A percentile compares a stretch with the other conserved stretches of the same genome.
These are phyloP conservation scores for Samia ricini DNA, from an alignment of 1,140 invertebrate species.

Conservation along the genomic window DNA sequence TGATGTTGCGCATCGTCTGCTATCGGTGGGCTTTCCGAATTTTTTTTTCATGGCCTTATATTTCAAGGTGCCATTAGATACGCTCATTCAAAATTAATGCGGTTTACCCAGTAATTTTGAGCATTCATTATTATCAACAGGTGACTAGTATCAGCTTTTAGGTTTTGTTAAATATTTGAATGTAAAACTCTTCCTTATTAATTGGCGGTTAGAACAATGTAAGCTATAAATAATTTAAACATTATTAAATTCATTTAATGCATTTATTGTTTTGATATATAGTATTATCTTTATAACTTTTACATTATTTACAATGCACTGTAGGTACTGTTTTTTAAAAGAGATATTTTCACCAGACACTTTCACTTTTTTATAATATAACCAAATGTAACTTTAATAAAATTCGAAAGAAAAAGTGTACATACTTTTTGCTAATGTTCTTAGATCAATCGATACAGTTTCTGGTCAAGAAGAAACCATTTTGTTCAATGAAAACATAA, in stretches of 20 bases:
- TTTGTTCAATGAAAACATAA: neutral
- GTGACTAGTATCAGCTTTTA: neutral
- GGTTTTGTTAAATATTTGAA: too few species aligned
- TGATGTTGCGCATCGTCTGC: neutral
- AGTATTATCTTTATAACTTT: neutral
- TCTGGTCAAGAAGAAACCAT: neutral
- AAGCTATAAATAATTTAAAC: too few species aligned
- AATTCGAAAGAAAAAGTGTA: neutral
- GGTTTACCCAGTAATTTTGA: neutral
- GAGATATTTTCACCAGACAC: neutral
- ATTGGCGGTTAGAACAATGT: too few species aligned
- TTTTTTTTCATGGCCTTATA: neutral
- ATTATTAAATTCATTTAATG: too few species aligned
- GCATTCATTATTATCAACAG: neutral
- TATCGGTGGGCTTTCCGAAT: neutral
- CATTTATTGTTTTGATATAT: too few species aligned
- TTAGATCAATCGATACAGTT: neutral
- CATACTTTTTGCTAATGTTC: neutral
- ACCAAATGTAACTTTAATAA: neutral
- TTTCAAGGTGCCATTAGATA: neutral
- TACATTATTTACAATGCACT: neutral
- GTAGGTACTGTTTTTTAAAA: neutral
- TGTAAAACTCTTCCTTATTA: too few species aligned
- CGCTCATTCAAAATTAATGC: neutral
- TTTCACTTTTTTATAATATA: neutral